These are phyloP conservation scores for Podabrus alpinus DNA, from an alignment of 2,888 invertebrate species.

Conservation along the genomic window DNA sequence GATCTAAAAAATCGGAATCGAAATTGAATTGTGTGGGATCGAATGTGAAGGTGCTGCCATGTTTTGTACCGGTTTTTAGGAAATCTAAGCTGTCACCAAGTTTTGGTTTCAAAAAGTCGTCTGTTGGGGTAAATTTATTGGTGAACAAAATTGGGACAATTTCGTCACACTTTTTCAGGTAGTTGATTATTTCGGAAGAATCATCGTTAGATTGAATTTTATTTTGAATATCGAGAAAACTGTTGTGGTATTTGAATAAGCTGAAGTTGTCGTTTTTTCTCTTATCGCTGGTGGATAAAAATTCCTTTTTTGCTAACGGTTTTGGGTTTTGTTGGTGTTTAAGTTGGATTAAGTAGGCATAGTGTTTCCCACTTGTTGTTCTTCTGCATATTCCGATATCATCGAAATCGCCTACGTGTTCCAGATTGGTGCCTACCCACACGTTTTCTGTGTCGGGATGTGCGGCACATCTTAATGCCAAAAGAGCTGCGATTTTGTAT, in stretches of 20 bases:
- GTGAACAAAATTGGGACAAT: neutral
- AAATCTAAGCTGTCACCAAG: neutral
- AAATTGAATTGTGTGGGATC: neutral
- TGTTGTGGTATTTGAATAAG: neutral
- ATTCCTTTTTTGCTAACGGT: neutral
- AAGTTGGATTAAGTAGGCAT: neutral
- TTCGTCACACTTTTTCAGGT: neutral
- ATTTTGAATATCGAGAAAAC: neutral
- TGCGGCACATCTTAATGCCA: neutral
- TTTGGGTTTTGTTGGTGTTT: constrained; percentile 2
- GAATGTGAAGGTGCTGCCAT: neutral
- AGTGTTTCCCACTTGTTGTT: neutral
- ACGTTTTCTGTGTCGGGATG: neutral
- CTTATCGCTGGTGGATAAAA: neutral
- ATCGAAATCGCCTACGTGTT: neutral
- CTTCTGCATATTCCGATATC: neutral
- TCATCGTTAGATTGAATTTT: neutral
- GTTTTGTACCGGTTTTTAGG: neutral
- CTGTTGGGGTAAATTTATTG: neutral
- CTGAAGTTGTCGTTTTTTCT: neutral
- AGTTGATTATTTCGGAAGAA: neutral
- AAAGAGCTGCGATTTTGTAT: neutral
- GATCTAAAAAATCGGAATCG: neutral
- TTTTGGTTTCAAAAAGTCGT: neutral
- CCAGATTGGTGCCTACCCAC: neutral